Conservation (phyloP, 2,888 invertebrate genomes). For the Mechanitis mazaeus region DNA sequence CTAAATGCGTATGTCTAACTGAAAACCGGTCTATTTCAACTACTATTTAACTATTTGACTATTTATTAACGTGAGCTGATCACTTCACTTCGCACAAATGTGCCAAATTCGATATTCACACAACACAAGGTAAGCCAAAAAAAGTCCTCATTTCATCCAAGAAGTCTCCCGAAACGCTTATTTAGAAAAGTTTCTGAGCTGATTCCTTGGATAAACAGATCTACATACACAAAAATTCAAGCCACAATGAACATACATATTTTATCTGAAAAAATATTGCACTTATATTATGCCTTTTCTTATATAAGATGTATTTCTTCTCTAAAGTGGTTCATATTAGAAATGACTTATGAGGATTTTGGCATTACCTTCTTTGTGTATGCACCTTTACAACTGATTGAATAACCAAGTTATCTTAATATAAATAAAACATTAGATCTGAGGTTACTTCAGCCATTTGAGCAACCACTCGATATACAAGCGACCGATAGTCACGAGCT, state of each 20-base stretch:
- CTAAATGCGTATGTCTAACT: slow-evolving; percentile 72
- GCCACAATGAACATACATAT: no score
- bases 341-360: not conserved
- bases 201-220: no score
- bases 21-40: slow-evolving; percentile 72
- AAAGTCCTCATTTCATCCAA: no score
- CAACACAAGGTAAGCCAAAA: not conserved
- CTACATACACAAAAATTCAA: no score
- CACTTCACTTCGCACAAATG: slow-evolving; percentile 51
- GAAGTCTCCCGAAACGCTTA: no score
- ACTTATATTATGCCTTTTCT: no score
- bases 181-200: no score
- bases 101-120: slow-evolving; percentile 35
- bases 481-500: slow-evolving; percentile 27
- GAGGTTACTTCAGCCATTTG: slow-evolving; percentile 28
- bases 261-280: no score
- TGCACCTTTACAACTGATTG: slow-evolving; percentile 20
- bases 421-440: slow-evolving; percentile 30
- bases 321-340: not conserved
- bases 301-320: no score
- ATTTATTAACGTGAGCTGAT: slow-evolving; percentile 49
- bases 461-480: slow-evolving; percentile 22
- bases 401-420: slow-evolving; percentile 29
- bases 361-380: slow-evolving; percentile 14
- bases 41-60: slow-evolving; percentile 70